These are phyloP conservation scores for Leucophenga montana DNA, from an alignment of 2,888 invertebrate species.

Conservation along the genomic window DNA sequence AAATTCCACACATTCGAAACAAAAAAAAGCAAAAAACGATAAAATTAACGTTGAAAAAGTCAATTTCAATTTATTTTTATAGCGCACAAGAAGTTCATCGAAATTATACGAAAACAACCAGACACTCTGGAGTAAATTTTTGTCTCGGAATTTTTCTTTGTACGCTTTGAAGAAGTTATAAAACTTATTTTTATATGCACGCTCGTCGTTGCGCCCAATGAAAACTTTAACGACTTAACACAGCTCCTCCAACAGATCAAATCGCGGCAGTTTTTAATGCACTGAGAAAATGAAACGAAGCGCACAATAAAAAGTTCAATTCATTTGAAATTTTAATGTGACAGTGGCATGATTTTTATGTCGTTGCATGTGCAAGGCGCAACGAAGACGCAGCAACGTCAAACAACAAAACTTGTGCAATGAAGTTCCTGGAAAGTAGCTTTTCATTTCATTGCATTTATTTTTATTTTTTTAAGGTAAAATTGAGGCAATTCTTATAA, in stretches of 20 bases:
- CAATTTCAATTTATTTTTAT: constrained; percentile 58
- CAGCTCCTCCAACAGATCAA: constrained; percentile 1
- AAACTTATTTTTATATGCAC: constrained; percentile 54
- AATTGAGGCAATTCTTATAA: too few relatives aligned
- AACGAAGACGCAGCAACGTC: too few relatives aligned
- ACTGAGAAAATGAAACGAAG: not conserved
- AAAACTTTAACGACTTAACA: constrained; percentile 48
- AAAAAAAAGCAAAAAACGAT: constrained; percentile 2
- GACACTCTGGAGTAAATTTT: constrained; percentile 5
- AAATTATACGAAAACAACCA: constrained; percentile 39
- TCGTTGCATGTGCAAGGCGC: not conserved
- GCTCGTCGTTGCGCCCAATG: too few relatives aligned
- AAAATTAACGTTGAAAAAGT: not conserved
- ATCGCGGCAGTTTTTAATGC: not conserved
- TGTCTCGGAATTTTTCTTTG: not conserved
- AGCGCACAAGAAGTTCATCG: constrained; percentile 32
- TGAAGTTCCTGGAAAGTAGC: not conserved
- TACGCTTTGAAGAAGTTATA: constrained; percentile 39
- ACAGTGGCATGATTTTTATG: constrained; percentile 15
- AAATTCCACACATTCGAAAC: not conserved
- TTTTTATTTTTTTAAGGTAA: too few relatives aligned
- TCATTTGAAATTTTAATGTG: constrained; percentile 24
- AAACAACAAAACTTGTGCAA: too few relatives aligned
- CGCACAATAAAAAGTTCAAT: constrained; percentile 37
- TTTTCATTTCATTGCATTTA: too few relatives aligned